phyloP scores from a whole-genome alignment of 2,888 invertebrate genomes.

The Dynastes grantii region DNA sequence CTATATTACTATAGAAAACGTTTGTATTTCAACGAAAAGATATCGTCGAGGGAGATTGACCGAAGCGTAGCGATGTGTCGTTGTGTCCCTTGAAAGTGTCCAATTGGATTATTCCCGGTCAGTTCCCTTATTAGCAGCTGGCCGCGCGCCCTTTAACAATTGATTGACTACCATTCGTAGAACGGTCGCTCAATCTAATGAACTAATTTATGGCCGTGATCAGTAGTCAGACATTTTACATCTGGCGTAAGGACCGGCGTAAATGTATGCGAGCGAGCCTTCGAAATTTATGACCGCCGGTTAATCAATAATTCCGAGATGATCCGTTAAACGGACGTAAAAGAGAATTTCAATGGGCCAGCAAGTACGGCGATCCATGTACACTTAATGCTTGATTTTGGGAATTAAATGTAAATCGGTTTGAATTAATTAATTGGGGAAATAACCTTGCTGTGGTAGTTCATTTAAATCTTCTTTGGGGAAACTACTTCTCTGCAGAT shows the following conservation, averaged over 20 bases:
- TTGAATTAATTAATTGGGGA: too few relatives aligned
- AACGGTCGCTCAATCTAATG: slow-evolving; percentile 38
- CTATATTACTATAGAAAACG: neutral
- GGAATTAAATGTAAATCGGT: too few relatives aligned
- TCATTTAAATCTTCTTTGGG: too few relatives aligned
- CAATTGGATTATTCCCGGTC: slow-evolving; percentile 53
- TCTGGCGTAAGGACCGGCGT: slow-evolving; percentile 3
- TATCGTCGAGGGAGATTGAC: neutral
- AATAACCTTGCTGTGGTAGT: too few relatives aligned
- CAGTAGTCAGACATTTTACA: slow-evolving; percentile 33
- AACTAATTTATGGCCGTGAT: slow-evolving; percentile 31
- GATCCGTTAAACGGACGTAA: neutral
- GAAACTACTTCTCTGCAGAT: too few relatives aligned
- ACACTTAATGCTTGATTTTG: too few relatives aligned
- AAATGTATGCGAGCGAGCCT: neutral
- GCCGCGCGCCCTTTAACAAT: slow-evolving; percentile 31
- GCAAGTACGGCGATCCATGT: too few relatives aligned
- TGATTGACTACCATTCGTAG: slow-evolving; percentile 30
- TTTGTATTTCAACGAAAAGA: slow-evolving; percentile 4
- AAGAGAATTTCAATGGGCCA: neutral
- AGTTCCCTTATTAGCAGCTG: slow-evolving; percentile 51
- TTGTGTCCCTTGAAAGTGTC: slow-evolving; percentile 38
- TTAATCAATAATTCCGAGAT: slow-evolving; percentile 8
- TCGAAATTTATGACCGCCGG: slow-evolving; percentile 8
- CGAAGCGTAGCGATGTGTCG: slow-evolving; percentile 4